Base-by-base conservation (phyloP, 1,140 invertebrate genomes). In the Drosophila athabasca region DNA sequence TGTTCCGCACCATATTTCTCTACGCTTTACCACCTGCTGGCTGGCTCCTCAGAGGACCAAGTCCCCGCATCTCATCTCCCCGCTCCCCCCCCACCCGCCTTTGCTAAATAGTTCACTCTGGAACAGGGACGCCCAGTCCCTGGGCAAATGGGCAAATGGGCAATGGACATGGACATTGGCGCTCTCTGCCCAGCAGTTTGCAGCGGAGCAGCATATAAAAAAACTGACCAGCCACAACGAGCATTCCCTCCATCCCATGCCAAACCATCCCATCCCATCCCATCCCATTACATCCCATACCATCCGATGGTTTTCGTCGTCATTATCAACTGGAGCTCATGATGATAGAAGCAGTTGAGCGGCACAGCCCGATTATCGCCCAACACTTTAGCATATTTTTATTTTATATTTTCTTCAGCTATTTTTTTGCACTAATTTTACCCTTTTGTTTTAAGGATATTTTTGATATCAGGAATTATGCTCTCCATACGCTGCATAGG, bases 311-410 rank as follows among this genome's bases (percentile, higher is more conserved):
- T 4, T 26, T 4, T 26, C 24, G 24, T 26, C 31, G 8, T 31
- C 78, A 82, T 85, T 85, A 85, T 85, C 82, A 82, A 87, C 82
- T 85, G 81, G 78, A 78, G 82, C 83, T 66, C 82, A 80, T 82
- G 78, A 87, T 85, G 76, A 70, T 70, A 85, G 60, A 80, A 79
- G 73, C 81, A 81, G 74, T 74, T 81, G 68, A 74, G 73, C 64
- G 73, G 68, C 77, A 81, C 78, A 62, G 74, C 44, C 60, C 78
- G 77, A 82, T 85, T 85, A 85, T 78, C 79, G 67, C 77, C 67
- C 68, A 77, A 48, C 76, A 74, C 73, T 70, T 73, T 78, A 51
- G 35, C 51, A 39, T 39, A 3, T 39, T 13, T 39, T 11, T 39
- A 39, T 13, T 29, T 1, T 31, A 2, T 61, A 72, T 65, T 76